Conservation (phyloP, 2,113 vertebrate genomes). For the Trichomycterus rosablanca region DNA sequence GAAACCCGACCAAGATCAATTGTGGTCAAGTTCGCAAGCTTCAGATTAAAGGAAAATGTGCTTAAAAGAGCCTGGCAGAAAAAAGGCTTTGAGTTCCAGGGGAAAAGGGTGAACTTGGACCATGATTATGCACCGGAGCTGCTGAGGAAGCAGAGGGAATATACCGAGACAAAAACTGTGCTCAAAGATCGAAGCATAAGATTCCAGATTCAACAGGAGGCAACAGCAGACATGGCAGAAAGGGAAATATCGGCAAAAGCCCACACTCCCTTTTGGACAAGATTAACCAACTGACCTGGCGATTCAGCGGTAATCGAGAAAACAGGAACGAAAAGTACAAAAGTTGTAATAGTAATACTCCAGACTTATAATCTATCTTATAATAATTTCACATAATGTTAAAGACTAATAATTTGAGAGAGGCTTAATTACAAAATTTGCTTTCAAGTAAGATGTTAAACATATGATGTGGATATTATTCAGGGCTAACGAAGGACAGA, state of each 20-base stretch:
- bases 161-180: background rate
- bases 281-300: background rate
- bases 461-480: too few relatives aligned
- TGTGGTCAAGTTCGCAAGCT: slow-evolving; percentile 7
- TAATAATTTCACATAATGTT: too few relatives aligned
- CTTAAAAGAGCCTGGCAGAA: slow-evolving; percentile 11
- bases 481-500: too few relatives aligned
- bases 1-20: background rate
- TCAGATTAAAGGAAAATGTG: background rate
- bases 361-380: too few relatives aligned
- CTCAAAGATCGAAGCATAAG: background rate
- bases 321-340: too few relatives aligned
- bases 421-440: too few relatives aligned
- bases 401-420: too few relatives aligned
- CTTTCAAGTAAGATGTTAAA: too few relatives aligned
- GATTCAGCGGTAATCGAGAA: background rate
- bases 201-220: slow-evolving; percentile 6
- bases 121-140: background rate
- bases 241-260: background rate
- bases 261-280: background rate
- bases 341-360: too few relatives aligned
- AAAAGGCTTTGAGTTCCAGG: background rate
- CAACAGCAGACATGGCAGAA: slow-evolving; percentile 1
- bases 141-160: too few relatives aligned
- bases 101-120: background rate